Base-by-base conservation (phyloP, 2,888 invertebrate genomes). In the Lepeophtheirus nordmannii region DNA sequence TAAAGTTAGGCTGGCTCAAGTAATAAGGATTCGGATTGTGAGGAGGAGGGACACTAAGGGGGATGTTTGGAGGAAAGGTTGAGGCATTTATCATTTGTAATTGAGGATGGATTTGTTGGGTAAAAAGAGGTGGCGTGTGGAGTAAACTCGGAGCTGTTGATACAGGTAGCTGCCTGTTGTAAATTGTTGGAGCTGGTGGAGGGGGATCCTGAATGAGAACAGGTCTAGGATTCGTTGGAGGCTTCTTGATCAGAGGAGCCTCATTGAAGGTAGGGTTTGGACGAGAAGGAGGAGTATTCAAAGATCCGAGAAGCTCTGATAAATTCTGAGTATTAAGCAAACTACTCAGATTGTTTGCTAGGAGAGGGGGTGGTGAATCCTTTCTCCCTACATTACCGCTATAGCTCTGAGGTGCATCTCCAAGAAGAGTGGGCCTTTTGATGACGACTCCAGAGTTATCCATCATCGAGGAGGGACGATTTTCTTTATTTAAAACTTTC, bases 281-380 rank as follows among this genome's bases (percentile, higher is more conserved):
- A 14, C 14, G n/a, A 46, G 17, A 14, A 17, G 53, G 17, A 17
- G 17, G 5, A 17, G 53, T 1, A 17, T 46, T 8, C 14, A 46
- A 17, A 20, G 70, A 70, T 9, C 74, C 74, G 53, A 75, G 70
- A 11, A 75, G 70, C 69, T 74, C 73, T 65, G 73, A 72, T 68
- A 75, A 69, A 69, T 71, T 74, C 68, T 74, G 74, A 1, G 75
- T 73, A 69, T 74, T 75, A 68, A 71, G 73, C 53, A 75, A 70
- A 23, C 75, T 69, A 38, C 61, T 68, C 23, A 70, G 59, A 22
- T 68, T 67, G 65, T 68, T 70, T 65, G 59, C 69, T 37, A 65
- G 62, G 14, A 68, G 67, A 66, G 60, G 71, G 38, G 64, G 67
- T 68, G 61, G 69, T 66, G 59, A 66, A 17, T 46, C 53, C 8